phyloP scores from a whole-genome alignment of 1,140 invertebrate genomes.

The Charaxes varanes region DNA sequence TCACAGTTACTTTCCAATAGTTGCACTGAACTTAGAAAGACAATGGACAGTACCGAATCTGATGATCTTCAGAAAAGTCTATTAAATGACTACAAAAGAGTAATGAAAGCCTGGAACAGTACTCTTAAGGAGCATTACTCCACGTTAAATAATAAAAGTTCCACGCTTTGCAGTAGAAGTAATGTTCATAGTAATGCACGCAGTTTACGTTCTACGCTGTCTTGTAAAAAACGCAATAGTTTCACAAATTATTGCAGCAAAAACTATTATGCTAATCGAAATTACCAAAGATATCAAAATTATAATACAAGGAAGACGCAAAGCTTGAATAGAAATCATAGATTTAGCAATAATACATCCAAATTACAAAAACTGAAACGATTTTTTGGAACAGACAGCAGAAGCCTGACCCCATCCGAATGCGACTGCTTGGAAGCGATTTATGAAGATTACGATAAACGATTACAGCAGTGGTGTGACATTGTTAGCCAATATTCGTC shows the following conservation, averaged over 20 bases:
- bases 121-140: slow-evolving; percentile 62
- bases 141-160: slow-evolving; percentile 36
- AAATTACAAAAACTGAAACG: slow-evolving; percentile 49
- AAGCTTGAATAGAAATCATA: slow-evolving; percentile 33
- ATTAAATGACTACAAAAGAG: slow-evolving; percentile 62
- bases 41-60: slow-evolving; percentile 38
- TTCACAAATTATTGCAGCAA: slow-evolving; percentile 16
- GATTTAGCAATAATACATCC: slow-evolving; percentile 38
- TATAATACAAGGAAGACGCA: slow-evolving; percentile 32
- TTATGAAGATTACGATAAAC: slow-evolving; percentile 65
- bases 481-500: slow-evolving; percentile 57
- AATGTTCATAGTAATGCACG: slow-evolving; percentile 50
- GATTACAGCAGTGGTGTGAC: slow-evolving; percentile 68
- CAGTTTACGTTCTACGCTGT: slow-evolving; percentile 57
- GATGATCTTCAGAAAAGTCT: slow-evolving; percentile 47
- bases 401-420: slow-evolving; percentile 37
- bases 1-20: slow-evolving; percentile 56
- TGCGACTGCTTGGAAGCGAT: slow-evolving; percentile 63
- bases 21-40: slow-evolving; percentile 57
- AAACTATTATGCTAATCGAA: slow-evolving; percentile 30
- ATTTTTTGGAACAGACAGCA: slow-evolving; percentile 41
- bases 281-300: slow-evolving; percentile 28
- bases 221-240: slow-evolving; percentile 28
- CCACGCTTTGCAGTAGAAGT: slow-evolving; percentile 38
- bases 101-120: slow-evolving; percentile 71